Evolutionary conservation across 1,140 invertebrate species (phyloP), one percentile per base, ranked within the genome.

Genomic region (Danaus melanippus): DNA sequence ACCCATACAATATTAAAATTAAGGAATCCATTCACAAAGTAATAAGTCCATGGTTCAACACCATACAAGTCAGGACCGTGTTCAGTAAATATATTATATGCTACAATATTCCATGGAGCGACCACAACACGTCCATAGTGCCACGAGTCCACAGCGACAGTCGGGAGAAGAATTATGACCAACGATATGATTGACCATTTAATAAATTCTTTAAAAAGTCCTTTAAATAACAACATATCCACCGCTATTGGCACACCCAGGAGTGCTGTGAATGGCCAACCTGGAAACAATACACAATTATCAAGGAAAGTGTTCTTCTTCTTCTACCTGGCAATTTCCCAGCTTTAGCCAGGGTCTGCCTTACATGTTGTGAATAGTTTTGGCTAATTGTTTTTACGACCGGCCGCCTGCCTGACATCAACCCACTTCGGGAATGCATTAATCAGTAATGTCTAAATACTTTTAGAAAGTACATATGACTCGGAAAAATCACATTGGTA

Each of bases 1-100:
- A 97, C 93, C 91, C 94, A 98, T 46, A 95, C 90, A 66, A 99
- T 88, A 87, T 99, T 99, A 75, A 98, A 99, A 88, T 99, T 99
- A 1, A 99, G 88, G 74, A 98, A 93, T 51, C 96, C 94, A 89
- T 99, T 99, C 9, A 96, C 84, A 46, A 99, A 89, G 84, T 99
- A 99, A 88, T 92, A 99, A 40, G 92, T 93, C 77, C 95, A 92
- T 0, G 97, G 96, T 80, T 98, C 98, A n/a, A 92, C 94, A 53
- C 97, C 97, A 87, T 99, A 99, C 46, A 99, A 87, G 81, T 97
- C 92, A 7, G 97, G 96, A 42, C 98, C 98, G 74, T 97, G 94
- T 47, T 89, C 90, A 5, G 94, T 94, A 62, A 99, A 97, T 12
- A 99, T 92, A 87, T 99, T 99, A 75, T 99, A 99, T 32, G 93